Evolutionary conservation across 2,113 vertebrate genomes (phyloP).

Genomic region (Nycticryphes semicollaris): DNA sequence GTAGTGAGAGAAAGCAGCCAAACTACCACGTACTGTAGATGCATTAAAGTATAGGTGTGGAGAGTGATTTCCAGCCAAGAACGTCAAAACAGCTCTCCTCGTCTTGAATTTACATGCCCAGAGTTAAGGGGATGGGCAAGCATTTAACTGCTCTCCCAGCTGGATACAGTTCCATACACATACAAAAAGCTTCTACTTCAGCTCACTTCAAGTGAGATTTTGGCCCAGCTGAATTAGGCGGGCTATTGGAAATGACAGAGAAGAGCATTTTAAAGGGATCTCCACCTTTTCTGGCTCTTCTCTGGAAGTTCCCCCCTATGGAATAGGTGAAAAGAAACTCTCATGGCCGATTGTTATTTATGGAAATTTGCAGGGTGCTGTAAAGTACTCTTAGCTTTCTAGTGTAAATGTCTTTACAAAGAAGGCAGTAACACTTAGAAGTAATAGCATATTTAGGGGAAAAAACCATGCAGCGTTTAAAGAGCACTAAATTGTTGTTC

Average conservation of each 20-base stretch:
- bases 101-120: slow-evolving; percentile 65
- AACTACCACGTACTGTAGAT: slow-evolving; percentile 70
- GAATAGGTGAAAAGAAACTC: slow-evolving; percentile 59
- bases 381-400: slow-evolving; percentile 45
- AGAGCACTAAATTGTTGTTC: neutral
- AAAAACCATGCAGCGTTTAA: neutral
- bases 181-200: slow-evolving; percentile 68
- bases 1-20: slow-evolving; percentile 70
- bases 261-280: slow-evolving; percentile 61
- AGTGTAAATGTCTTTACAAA: slow-evolving; percentile 40
- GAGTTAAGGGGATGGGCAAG: slow-evolving; percentile 57
- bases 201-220: slow-evolving; percentile 63
- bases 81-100: slow-evolving; percentile 53
- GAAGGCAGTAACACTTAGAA: slow-evolving; percentile 7
- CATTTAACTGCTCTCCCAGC: slow-evolving; percentile 43
- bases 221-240: slow-evolving; percentile 62
- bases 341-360: slow-evolving; percentile 36
- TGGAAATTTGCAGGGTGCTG: slow-evolving; percentile 50
- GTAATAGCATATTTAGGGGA: neutral
- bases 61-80: slow-evolving; percentile 67
- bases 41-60: slow-evolving; percentile 68
- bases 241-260: slow-evolving; percentile 42
- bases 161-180: slow-evolving; percentile 11
- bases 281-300: slow-evolving; percentile 61
- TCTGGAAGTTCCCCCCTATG: slow-evolving; percentile 11